Evolutionary conservation across 2,888 invertebrate genomes (phyloP).

Genomic region (Sarcophaga rosellei): DNA sequence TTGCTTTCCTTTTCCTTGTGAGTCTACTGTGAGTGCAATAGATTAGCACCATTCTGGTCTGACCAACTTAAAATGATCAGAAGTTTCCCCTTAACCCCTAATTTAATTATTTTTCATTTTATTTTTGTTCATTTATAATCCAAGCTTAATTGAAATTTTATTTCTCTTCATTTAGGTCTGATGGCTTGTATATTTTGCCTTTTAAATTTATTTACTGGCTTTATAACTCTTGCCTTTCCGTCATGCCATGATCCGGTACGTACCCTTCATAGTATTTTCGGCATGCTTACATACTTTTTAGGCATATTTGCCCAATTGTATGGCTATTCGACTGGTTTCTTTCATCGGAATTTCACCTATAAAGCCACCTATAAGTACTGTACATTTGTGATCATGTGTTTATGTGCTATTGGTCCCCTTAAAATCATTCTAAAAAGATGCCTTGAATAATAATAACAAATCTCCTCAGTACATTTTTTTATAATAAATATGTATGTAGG

Average conservation of each 20-base stretch:
- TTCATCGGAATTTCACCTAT: conserved; percentile 74
- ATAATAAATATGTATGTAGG: too few species aligned
- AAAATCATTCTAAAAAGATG: not conserved
- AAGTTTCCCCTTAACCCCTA: not conserved
- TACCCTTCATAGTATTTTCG: conserved; percentile 72
- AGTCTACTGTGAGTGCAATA: too few species aligned
- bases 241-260: not conserved
- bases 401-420: conserved; percentile 66
- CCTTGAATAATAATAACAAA: too few species aligned
- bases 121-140: not conserved
- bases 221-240: conserved; percentile 69
- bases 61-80: too few species aligned
- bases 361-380: conserved; percentile 73
- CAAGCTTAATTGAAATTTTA: not conserved
- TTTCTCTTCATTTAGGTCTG: conserved; percentile 71
- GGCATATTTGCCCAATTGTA: conserved; percentile 76
- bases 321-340: conserved; percentile 78
- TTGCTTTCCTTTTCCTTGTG: too few species aligned
- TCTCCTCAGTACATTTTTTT: too few species aligned
- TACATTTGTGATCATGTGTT: conserved; percentile 70
- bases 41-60: too few species aligned
- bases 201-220: conserved; percentile 71
- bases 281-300: conserved; percentile 73
- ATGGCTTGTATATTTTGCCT: conserved; percentile 74
- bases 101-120: conserved; percentile 2